phyloP scores from a whole-genome alignment of 2,797 vertebrate genomes.

The Eulemur albifrons region DNA sequence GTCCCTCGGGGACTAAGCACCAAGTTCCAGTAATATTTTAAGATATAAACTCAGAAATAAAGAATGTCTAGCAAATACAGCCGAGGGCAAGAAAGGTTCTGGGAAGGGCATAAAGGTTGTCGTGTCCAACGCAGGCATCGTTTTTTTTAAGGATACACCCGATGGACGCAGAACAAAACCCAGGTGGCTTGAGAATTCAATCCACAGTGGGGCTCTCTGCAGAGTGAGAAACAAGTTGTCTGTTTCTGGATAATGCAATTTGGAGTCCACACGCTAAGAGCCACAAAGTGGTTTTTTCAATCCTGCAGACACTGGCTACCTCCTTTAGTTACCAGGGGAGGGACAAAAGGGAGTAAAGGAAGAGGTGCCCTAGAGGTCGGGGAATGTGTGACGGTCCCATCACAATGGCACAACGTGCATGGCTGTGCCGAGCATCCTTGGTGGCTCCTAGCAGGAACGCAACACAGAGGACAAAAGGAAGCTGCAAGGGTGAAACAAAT shows the following conservation, averaged over 20 bases:
- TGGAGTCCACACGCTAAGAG: background rate
- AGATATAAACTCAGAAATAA: conserved; percentile 76
- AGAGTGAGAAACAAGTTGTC: background rate
- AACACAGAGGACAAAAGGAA: background rate
- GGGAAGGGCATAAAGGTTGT: conserved; percentile 34
- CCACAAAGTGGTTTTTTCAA: background rate
- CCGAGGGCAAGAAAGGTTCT: conserved; percentile 41
- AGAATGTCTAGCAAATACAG: conserved; percentile 71
- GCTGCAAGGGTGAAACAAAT: background rate
- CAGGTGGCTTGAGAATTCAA: background rate
- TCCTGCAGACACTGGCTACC: background rate
- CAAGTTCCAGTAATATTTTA: conserved; percentile 73
- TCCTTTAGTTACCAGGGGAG: background rate
- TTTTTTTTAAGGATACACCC: background rate
- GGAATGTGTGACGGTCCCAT: background rate
- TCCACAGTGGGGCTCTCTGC: background rate
- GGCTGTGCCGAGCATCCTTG: background rate
- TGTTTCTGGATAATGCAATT: background rate
- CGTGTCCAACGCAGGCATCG: background rate
- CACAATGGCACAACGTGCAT: accelerated
- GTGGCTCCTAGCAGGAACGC: background rate
- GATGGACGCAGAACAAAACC: background rate
- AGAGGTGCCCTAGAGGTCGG: background rate
- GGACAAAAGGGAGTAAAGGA: background rate
- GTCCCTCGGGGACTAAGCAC: conserved; percentile 46